phyloP scores from a whole-genome alignment of 2,113 vertebrate genomes.

The Oncorhynchus nerka region DNA sequence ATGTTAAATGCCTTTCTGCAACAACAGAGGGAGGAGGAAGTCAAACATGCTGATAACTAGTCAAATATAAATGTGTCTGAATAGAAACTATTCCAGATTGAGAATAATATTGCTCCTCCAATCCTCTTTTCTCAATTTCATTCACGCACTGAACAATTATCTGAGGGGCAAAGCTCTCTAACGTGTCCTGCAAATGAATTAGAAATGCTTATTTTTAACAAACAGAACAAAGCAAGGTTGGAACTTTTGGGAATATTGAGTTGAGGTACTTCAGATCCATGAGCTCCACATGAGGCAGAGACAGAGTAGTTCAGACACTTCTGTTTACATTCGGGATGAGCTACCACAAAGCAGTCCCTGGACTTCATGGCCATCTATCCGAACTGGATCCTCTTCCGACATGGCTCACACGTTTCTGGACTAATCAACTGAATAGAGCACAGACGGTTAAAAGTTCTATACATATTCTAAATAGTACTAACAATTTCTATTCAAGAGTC shows the following conservation, averaged over 20 bases:
- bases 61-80: no score
- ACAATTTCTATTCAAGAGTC: no score
- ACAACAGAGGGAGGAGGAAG: not conserved
- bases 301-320: slow-evolving; percentile 35
- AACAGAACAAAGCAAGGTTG: no score
- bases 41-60: no score
- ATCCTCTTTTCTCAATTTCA: slow-evolving; percentile 81
- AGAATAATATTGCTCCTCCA: slow-evolving; percentile 72
- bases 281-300: not conserved
- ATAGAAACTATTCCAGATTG: no score
- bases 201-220: not conserved
- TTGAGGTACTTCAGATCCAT: slow-evolving; percentile 27
- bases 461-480: not conserved
- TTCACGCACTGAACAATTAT: slow-evolving; percentile 79
- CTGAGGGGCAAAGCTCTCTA: slow-evolving; percentile 75
- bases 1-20: slow-evolving; percentile 81
- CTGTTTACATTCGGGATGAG: slow-evolving; percentile 77
- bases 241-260: not conserved
- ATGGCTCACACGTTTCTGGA: slow-evolving; percentile 72
- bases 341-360: slow-evolving; percentile 71
- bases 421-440: slow-evolving; percentile 75
- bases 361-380: slow-evolving; percentile 81
- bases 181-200: slow-evolving; percentile 58
- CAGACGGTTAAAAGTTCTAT: not conserved
- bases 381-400: slow-evolving; percentile 80